A percentile compares a stretch with the other conserved stretches of the same genome.
These are phyloP conservation scores for Choloepus didactylus DNA, from an alignment of 2,797 vertebrate genomes.

Conservation along the genomic window DNA sequence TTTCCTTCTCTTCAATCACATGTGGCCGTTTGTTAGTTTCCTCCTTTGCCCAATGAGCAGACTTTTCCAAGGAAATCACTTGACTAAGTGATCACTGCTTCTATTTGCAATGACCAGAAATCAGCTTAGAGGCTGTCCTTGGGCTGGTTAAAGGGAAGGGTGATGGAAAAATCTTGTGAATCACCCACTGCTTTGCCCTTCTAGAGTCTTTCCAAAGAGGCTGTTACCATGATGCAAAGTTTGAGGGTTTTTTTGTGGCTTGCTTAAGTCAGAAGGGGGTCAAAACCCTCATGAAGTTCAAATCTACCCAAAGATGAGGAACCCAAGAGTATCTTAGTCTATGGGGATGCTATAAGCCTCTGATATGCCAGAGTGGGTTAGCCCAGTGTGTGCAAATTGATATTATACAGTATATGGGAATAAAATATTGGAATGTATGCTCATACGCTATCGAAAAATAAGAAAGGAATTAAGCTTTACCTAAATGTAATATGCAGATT, in stretches of 20 bases:
- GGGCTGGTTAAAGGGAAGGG: background rate
- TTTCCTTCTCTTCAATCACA: background rate
- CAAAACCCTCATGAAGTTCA: background rate
- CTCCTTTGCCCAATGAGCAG: background rate
- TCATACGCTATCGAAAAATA: background rate
- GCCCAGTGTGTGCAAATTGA: too few species aligned
- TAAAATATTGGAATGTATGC: background rate
- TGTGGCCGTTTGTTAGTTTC: background rate
- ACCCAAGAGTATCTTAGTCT: background rate
- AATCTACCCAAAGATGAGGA: rapidly evolving
- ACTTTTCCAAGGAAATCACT: background rate
- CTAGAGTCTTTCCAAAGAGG: background rate
- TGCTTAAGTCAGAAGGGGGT: background rate
- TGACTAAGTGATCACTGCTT: background rate
- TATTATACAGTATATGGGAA: background rate
- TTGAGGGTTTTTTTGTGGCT: background rate
- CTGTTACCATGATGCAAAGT: background rate
- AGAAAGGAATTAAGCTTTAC: background rate
- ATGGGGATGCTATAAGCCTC: background rate
- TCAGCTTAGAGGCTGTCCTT: background rate
- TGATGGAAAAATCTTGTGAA: background rate
- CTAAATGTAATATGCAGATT: background rate
- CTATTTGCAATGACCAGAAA: background rate
- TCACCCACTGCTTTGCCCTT: background rate
- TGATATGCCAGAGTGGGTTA: background rate